Conservation (phyloP, 2,113 vertebrate species). For the Isurus oxyrinchus region DNA sequence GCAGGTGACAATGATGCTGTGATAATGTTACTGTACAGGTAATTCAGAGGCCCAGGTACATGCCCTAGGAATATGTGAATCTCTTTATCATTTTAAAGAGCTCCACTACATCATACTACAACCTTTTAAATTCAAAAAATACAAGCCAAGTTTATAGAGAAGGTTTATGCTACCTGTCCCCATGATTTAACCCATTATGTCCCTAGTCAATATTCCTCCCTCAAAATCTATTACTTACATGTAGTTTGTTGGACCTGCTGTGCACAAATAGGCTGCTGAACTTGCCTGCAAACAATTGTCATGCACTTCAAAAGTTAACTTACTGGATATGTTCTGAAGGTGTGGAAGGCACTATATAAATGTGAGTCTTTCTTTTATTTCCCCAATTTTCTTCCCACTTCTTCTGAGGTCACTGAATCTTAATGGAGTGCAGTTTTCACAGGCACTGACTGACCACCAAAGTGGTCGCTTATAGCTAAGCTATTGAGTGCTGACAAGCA, state of each 20-base stretch:
- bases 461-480: not conserved
- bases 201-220: not conserved
- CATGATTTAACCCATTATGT: not conserved
- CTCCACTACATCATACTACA: not conserved
- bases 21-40: too few species aligned
- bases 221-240: not conserved
- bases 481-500: not conserved
- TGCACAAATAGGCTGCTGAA: not conserved
- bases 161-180: not conserved
- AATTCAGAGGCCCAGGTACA: too few species aligned
- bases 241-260: not conserved
- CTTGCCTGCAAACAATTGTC: not conserved
- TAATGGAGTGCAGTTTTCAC: not conserved
- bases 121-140: not conserved
- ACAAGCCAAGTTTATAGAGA: not conserved
- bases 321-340: not conserved
- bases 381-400: not conserved
- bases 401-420: not conserved
- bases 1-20: too few species aligned
- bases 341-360: not conserved
- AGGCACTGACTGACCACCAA: not conserved
- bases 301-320: not conserved
- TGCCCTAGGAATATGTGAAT: not conserved
- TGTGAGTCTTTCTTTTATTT: not conserved
- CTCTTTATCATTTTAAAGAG: not conserved